A percentile compares a stretch with the other conserved stretches of the same genome.
phyloP scores from a whole-genome alignment of 2,888 invertebrate genomes.

The Encarsia formosa region DNA sequence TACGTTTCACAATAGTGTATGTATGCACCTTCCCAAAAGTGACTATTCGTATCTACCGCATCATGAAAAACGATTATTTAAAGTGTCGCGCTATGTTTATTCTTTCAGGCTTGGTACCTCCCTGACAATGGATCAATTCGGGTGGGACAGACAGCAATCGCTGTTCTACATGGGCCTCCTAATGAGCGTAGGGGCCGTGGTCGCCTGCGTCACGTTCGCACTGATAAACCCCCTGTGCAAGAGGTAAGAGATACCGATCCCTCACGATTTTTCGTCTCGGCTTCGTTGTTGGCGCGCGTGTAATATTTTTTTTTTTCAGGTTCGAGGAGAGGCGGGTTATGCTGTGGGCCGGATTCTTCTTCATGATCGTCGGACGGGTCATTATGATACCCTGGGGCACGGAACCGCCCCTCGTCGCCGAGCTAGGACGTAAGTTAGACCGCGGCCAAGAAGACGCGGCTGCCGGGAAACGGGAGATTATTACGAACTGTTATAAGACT shows the following conservation, averaged over 20 bases:
- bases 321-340: slow-evolving; percentile 75
- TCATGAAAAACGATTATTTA: too few relatives aligned
- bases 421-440: slow-evolving; percentile 44
- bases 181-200: slow-evolving; percentile 75
- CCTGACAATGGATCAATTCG: slow-evolving; percentile 85
- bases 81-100: too few relatives aligned
- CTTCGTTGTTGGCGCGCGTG: too few relatives aligned
- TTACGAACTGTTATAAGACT: background rate
- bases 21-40: too few relatives aligned
- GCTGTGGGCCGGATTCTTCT: slow-evolving; percentile 77
- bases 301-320: slow-evolving; percentile 40
- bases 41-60: too few relatives aligned
- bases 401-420: slow-evolving; percentile 61
- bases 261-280: background rate
- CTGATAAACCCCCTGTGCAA: slow-evolving; percentile 69
- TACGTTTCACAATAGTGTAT: too few relatives aligned
- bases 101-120: slow-evolving; percentile 66
- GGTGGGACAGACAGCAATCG: slow-evolving; percentile 74
- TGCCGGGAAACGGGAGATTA: too few relatives aligned
- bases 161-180: slow-evolving; percentile 77
- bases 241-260: slow-evolving; percentile 42
- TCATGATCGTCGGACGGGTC: slow-evolving; percentile 71
- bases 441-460: too few relatives aligned
- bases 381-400: slow-evolving; percentile 76
- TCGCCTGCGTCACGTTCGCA: slow-evolving; percentile 70